A percentile compares a stretch with the other conserved stretches of the same genome.
Evolutionary conservation across 2,113 vertebrate genomes (phyloP).

Genomic region (Argyrosomus japonicus): DNA sequence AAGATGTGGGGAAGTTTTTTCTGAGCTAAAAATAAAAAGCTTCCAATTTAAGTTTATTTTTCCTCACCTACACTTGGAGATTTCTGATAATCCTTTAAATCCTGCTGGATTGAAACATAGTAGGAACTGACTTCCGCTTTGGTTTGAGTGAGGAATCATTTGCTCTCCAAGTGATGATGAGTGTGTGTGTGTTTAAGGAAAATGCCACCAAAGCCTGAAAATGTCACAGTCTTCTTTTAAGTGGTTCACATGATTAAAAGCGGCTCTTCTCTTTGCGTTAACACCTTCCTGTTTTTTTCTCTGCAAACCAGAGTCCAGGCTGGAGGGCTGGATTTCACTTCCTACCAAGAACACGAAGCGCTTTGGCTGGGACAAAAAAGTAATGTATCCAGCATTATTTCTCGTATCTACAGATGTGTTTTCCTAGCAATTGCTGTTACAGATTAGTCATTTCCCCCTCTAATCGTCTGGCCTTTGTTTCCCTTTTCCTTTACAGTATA

Average conservation of each 20-base stretch:
- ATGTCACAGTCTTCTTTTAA: conserved; percentile 57
- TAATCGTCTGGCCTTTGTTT: neutral
- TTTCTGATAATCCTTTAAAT: neutral
- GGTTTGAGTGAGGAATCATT: conserved; percentile 31
- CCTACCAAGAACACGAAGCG: conserved; percentile 95
- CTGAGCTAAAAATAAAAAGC: neutral
- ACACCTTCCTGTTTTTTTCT: conserved; percentile 52
- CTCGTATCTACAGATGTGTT: conserved; percentile 1
- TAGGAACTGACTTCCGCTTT: conserved; percentile 11
- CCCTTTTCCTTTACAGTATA: conserved; percentile 85
- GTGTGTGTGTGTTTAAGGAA: conserved; percentile 11
- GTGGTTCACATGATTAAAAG: conserved; percentile 32
- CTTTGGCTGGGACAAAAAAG: conserved; percentile 97
- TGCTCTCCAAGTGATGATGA: conserved; percentile 1
- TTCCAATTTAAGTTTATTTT: neutral
- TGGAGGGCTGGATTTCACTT: conserved; percentile 95
- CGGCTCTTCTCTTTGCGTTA: conserved; percentile 26
- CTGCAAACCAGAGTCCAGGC: conserved; percentile 85
- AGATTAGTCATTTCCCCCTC: neutral
- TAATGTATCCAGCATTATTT: conserved; percentile 66
- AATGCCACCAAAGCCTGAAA: conserved; percentile 43
- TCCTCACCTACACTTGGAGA: neutral
- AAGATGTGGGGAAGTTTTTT: neutral
- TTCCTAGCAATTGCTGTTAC: neutral
- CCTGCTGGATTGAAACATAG: neutral